Base-by-base conservation (phyloP, 2,113 vertebrate species). In the Callipepla californica region DNA sequence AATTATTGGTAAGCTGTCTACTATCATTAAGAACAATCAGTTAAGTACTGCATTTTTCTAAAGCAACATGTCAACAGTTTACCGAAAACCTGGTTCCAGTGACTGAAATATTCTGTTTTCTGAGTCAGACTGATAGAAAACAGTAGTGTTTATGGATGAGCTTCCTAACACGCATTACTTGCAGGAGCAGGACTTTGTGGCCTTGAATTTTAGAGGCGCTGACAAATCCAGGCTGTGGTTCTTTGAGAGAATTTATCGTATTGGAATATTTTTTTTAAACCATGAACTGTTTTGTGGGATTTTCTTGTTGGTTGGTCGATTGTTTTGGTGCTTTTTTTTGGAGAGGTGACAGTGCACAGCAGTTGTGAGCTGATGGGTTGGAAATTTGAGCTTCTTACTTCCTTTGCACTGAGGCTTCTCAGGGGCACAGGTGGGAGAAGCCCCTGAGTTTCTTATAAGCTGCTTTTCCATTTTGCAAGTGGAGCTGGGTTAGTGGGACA, bases 1-100 rank as follows among this genome's bases (percentile, higher is more conserved):
- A 92, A 80, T 87, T 86, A 36, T 47, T 77, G 0, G 42, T 85
- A 53, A 68, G 79, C 74, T 94, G 93, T 82, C 91, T 89, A 45
- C 81, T 92, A 76, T 83, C 89, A 92, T 94, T 90, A 94, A 70
- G 91, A 91, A 80, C 82, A 91, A 87, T 57, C 68, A 48, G 89
- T 69, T 94, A 85, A 83, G 79, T 87, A 59, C 68, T 57, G 65
- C 34, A 13, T 80, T 51, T 83, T 95, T 85, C 89, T 90, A 84
- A 90, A 94, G 65, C 76, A 83, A 55, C 12, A 48, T 92, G 89
- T 34, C 79, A 95, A 90, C 17, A 51, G 32, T 87, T 93, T 92
- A 85, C 80, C 85, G 55, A 67, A 80, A 92, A 92, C 79, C 32
- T 48, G 30, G 51, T 93, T 83, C 47, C 59, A 80, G 38, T 34